Conservation (phyloP, 2,888 invertebrate species). For the Phengaris arion region DNA sequence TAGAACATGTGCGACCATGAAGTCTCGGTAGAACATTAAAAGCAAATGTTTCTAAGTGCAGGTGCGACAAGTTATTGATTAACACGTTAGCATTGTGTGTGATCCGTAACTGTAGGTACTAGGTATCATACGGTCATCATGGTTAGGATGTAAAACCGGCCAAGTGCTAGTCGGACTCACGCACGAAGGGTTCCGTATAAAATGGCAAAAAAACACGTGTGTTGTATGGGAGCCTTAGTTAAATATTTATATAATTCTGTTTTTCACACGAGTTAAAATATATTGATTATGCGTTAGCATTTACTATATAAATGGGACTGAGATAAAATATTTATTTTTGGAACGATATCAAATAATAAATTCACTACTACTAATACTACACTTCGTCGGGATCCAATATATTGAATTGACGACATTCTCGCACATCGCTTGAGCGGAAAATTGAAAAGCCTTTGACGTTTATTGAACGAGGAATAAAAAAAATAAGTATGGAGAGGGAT, state of each 20-base stretch:
- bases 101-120: neutral
- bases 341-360: neutral
- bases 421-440: neutral
- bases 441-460: neutral
- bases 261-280: neutral
- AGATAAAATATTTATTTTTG: too few relatives aligned
- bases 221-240: too few relatives aligned
- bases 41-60: neutral
- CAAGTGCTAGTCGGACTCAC: too few relatives aligned
- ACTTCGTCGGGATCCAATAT: neutral
- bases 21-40: neutral
- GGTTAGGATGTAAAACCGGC: neutral
- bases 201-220: too few relatives aligned
- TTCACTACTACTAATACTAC: neutral
- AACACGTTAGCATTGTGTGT: conserved; percentile 1
- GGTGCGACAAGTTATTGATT: conserved; percentile 4
- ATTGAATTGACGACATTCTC: neutral
- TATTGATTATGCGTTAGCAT: too few relatives aligned
- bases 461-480: neutral
- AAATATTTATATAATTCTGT: too few relatives aligned
- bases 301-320: too few relatives aligned
- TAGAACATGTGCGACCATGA: conserved; percentile 6
- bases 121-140: neutral
- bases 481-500: conserved; percentile 57
- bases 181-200: too few relatives aligned